phyloP scores from a whole-genome alignment of 2,888 invertebrate genomes.

The Ormyrus nitidulus region DNA sequence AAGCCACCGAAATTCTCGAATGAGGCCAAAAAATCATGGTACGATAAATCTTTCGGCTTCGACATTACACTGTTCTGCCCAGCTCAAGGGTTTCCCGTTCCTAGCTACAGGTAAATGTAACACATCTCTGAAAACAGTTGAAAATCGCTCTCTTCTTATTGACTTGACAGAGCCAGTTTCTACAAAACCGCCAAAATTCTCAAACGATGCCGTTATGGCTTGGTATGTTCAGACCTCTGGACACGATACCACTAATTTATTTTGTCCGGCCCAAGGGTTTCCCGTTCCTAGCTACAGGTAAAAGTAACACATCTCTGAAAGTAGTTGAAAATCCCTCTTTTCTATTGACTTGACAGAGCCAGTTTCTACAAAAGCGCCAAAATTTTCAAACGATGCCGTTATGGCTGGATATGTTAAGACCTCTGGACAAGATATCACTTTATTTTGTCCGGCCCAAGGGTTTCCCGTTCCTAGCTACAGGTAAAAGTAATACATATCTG shows the following conservation, averaged over 20 bases:
- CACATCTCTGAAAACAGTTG: not conserved
- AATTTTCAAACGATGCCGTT: conserved; percentile 72
- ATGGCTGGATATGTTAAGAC: conserved; percentile 78
- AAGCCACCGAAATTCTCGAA: conserved; percentile 83
- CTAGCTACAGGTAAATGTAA: conserved; percentile 80
- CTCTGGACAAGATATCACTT: conserved; percentile 76
- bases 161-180: conserved; percentile 78
- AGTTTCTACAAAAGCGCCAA: conserved; percentile 82
- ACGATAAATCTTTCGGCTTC: conserved; percentile 80
- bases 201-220: conserved; percentile 70
- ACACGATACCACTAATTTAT: conserved; percentile 80
- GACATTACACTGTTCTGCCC: conserved; percentile 84
- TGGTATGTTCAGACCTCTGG: conserved; percentile 81
- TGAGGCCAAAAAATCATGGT: conserved; percentile 82
- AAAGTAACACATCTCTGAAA: not conserved
- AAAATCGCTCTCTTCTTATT: not conserved
- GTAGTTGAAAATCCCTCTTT: not conserved
- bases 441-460: conserved; percentile 85
- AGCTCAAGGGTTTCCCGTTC: conserved; percentile 84
- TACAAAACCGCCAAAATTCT: conserved; percentile 77
- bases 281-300: conserved; percentile 85
- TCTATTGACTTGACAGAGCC: conserved; percentile 70
- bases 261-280: conserved; percentile 85
- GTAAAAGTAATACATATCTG: conserved; percentile 70
- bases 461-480: conserved; percentile 84